Evolutionary conservation across 2,888 invertebrate species (phyloP), one percentile per base, ranked within the genome.

Genomic region (Nephrotoma guestfalica): DNA sequence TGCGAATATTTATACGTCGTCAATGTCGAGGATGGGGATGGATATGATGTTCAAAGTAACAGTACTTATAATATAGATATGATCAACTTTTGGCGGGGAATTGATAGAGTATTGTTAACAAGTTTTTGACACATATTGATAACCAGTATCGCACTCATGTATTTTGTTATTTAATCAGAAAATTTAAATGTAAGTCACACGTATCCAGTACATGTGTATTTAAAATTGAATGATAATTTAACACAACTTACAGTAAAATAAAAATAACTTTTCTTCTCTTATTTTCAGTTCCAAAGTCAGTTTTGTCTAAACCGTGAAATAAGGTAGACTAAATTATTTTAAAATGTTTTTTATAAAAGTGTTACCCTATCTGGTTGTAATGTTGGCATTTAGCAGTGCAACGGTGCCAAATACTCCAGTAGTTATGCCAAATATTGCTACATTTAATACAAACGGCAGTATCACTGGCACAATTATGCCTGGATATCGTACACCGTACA

Each of bases 401-500:
- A 15, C 15, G 51, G 15, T 15, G 15, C 7, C 1, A 15, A n/a
- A 7, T 15, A 15, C 1, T 30, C 51, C 51, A 5, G 4, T 51
- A 15, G 15, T 51, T 0, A n/a, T 15, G 15, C 51, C 51, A 15
- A n/a, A 51, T 6, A 51, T 51, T 6, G 4, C 51, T 6, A 51
- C 15, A 4, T 51, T 51, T 6, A 51, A 51, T 51, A 51, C 51
- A 15, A 51, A 15, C 0, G 51, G 51, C 6, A 51, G 83, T 41
- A 40, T 83, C 9, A 83, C 30, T 2, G 83, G 83, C 9, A 83
- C 41, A 41, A 83, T 30, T 11, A 5, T 30, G n/a, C 83, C 83
- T 5, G 83, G 83, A 7, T 94, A 94, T 89, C 93, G 96, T 87
- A 94, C 95, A 2, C 94, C 94, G 89, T 94, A 96, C 88, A 93